Evolutionary conservation across 2,888 invertebrate genomes (phyloP), one percentile per base, ranked within the genome.

Genomic region (Drosophila maculinotata): DNA sequence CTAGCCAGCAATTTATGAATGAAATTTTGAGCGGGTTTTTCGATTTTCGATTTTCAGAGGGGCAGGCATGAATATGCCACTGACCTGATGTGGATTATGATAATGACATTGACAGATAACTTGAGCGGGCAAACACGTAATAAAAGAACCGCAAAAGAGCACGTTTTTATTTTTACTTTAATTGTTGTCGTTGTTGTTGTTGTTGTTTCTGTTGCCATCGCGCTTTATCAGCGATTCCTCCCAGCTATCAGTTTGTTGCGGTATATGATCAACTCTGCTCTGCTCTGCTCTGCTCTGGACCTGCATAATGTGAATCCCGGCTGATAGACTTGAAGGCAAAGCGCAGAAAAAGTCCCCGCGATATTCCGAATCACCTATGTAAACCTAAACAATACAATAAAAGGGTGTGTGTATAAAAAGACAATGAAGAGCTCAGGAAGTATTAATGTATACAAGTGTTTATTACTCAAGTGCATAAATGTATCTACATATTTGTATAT

Each of bases 331-430:
- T 5, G 10, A 8, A 25, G n/a, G 35, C 52, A 71, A 66, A 23
- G 4, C 65, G 56, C 69, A 25, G n/a, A 38, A 56, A 71, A 66
- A 23, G 4, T 71, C 65, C 69, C 72, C 72, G 6, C 17, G 3
- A 15, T 12, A 9, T 25, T 31, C 31, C 31, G 44, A 35, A 42
- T 14, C 39, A 30, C 2, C 47, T 35, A 39, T 25, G 12, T 39
- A 20, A 48, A 14, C 31, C 39, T 17, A 35, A 12, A 7, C 23
- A 25, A 31, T 14, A 23, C 0, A 20, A 49, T 25, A 41, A 67
- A 36, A 17, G 41, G 20, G 49, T 33, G 31, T 28, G 42, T 25
- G 3, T 17, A 14, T 15, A 12, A 28, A 25, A 31, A 30, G 45
- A 60, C 26, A 59, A 48, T 33, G 28, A 28, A 48, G 9, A 20